phyloP scores from a whole-genome alignment of 2,888 invertebrate species.

The Spodoptera picta region DNA sequence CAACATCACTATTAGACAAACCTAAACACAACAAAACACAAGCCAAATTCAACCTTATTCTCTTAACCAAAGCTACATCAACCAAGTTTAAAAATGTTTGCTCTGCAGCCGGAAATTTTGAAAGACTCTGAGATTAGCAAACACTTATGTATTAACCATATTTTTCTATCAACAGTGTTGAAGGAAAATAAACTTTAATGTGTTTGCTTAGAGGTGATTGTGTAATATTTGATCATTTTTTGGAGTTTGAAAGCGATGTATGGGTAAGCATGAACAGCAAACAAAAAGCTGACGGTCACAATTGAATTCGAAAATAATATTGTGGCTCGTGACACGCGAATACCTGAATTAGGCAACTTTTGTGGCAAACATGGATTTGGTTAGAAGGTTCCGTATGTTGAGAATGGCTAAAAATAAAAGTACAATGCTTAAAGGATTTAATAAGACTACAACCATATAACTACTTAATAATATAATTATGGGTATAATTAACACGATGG shows the following conservation, averaged over 20 bases:
- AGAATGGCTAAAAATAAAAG: not conserved
- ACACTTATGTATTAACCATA: constrained; percentile 24
- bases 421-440: too few species aligned
- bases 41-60: constrained; percentile 27
- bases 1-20: constrained; percentile 62
- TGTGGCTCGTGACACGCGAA: constrained; percentile 23
- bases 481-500: too few species aligned
- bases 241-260: constrained; percentile 3
- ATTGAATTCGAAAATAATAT: constrained; percentile 39
- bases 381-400: constrained; percentile 8
- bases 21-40: constrained; percentile 11
- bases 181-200: constrained; percentile 17
- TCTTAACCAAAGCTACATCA: not conserved
- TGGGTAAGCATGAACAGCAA: constrained; percentile 20
- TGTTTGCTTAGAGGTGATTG: not conserved
- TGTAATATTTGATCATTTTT: not conserved
- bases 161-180: not conserved
- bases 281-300: constrained; percentile 29
- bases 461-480: too few species aligned
- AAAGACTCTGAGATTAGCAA: constrained; percentile 37
- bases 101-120: constrained; percentile 27
- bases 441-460: too few species aligned
- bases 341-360: constrained; percentile 37
- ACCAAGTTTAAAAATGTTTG: not conserved
- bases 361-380: not conserved